These are phyloP conservation scores for Bradypodion ventrale DNA, from an alignment of 2,797 vertebrate species.

Conservation along the genomic window DNA sequence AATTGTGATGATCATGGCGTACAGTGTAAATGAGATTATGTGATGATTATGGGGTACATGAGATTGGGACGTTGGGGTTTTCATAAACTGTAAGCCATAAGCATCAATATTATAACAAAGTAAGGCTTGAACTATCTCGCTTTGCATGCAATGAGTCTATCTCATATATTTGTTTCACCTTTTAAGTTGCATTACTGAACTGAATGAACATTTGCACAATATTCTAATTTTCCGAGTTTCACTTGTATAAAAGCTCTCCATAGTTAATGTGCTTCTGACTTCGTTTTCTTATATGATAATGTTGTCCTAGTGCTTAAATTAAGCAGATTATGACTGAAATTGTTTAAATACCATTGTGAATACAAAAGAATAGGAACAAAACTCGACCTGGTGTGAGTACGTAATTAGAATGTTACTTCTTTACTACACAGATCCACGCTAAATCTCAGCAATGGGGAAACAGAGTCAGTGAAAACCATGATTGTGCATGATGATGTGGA, in stretches of 20 bases:
- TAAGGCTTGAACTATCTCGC: too few species aligned
- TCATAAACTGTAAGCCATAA: too few species aligned
- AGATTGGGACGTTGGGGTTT: too few species aligned
- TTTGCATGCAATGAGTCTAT: too few species aligned
- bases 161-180: too few species aligned
- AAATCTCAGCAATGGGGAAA: slow-evolving; percentile 95
- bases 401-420: slow-evolving; percentile 31
- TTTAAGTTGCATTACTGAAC: too few species aligned
- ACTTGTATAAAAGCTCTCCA: neutral
- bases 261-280: neutral
- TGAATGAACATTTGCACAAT: too few species aligned
- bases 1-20: too few species aligned
- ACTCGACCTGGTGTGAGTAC: neutral
- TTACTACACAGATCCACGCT: slow-evolving; percentile 75
- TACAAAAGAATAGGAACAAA: neutral
- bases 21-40: too few species aligned
- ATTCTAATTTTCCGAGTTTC: too few species aligned
- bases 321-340: neutral
- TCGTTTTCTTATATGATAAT: neutral
- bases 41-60: too few species aligned
- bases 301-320: neutral
- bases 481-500: slow-evolving; percentile 93
- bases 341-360: neutral
- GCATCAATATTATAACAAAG: too few species aligned
- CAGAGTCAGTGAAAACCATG: slow-evolving; percentile 94